phyloP scores from a whole-genome alignment of 2,113 vertebrate genomes.

The Paracanthobrama guichenoti region DNA sequence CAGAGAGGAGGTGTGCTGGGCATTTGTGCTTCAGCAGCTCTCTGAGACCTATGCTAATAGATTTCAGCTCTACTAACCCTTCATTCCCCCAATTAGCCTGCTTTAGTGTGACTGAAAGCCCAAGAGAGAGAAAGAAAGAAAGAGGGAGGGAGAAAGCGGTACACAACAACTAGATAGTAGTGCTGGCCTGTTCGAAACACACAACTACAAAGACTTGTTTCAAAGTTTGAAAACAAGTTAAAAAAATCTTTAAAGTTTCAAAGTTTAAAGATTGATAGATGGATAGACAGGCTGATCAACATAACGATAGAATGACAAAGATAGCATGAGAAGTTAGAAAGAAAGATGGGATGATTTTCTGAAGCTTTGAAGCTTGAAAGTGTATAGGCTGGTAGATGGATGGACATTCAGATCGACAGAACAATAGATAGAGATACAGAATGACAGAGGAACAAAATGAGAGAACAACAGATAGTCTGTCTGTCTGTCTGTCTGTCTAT shows the following conservation, averaged over 20 bases:
- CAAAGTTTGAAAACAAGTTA: neutral
- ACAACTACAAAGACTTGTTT: neutral
- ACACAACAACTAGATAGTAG: neutral
- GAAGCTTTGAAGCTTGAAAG: no score
- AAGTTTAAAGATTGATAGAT: neutral
- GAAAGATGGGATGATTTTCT: accelerated
- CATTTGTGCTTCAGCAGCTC: constrained; percentile 61
- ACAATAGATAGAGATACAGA: no score
- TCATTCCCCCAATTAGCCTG: constrained; percentile 71
- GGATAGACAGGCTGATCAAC: no score
- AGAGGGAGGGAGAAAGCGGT: neutral
- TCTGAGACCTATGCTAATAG: constrained; percentile 72
- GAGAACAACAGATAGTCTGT: neutral
- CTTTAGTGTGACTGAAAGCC: constrained; percentile 53
- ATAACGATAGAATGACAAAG: no score
- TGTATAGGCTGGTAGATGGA: no score
- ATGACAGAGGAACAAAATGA: neutral
- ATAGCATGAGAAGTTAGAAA: neutral
- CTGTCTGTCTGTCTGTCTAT: no score
- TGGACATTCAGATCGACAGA: no score
- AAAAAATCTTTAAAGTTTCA: neutral
- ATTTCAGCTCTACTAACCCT: constrained; percentile 72
- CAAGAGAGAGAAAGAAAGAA: neutral
- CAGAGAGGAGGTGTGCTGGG: constrained; percentile 69
- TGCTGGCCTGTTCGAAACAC: neutral